phyloP scores from a whole-genome alignment of 1,140 invertebrate species.

The Argopecten irradians region DNA sequence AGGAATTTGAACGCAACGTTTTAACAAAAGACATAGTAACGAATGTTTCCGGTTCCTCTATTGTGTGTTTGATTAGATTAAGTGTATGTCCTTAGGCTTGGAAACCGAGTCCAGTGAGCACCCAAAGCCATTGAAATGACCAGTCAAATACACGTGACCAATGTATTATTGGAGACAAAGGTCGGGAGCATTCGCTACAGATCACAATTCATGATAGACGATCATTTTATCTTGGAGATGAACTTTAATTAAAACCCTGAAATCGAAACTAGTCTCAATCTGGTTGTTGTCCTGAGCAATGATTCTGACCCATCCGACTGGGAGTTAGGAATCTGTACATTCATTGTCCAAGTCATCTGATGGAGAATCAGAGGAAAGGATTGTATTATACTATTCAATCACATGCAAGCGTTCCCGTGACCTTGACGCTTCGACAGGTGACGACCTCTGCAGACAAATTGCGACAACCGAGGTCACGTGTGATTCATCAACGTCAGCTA shows the following conservation, averaged over 20 bases:
- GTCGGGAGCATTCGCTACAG: not conserved
- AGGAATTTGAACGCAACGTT: too few species aligned
- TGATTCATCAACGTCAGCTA: not conserved
- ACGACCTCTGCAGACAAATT: slow-evolving; percentile 14
- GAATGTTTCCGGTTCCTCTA: not conserved
- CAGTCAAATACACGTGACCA: not conserved
- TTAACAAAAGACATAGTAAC: not conserved
- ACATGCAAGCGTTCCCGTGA: not conserved
- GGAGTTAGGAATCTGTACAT: not conserved
- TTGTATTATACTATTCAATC: not conserved
- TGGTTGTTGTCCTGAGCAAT: not conserved
- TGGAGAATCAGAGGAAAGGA: not conserved
- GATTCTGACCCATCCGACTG: not conserved
- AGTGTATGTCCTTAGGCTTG: not conserved
- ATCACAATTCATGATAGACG: not conserved
- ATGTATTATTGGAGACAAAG: not conserved
- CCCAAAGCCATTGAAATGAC: not conserved
- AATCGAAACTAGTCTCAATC: not conserved
- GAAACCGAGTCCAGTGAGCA: not conserved
- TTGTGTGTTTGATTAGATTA: not conserved
- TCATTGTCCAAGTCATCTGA: not conserved
- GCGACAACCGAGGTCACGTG: not conserved
- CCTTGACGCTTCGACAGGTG: not conserved
- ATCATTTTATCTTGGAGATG: not conserved
- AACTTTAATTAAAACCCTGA: slow-evolving; percentile 18